Base-by-base conservation (phyloP, 2,113 vertebrate species). In the Aspiorhynchus laticeps region DNA sequence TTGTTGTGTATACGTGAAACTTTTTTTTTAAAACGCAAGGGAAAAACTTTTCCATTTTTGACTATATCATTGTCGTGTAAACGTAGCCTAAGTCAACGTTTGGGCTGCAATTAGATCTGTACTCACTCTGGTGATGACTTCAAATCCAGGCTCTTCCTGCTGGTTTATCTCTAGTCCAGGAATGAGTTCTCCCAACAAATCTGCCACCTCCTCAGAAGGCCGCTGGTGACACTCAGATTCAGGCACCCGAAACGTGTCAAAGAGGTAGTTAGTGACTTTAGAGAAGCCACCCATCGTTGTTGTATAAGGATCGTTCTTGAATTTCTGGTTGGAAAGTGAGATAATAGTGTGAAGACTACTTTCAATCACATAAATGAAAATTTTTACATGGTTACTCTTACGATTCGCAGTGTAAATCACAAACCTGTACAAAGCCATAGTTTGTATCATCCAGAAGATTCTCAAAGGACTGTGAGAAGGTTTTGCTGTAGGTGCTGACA, bases 101-200 rank as follows among this genome's bases (percentile, higher is more conserved):
- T 21, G 19, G 4, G 48, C 48, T 59, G 33, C 24, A 9, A 80
- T 82, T 38, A 56, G 21, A 53, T 69, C 46, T 67, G 4, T 33
- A 95, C 97, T 97, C 91, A 99, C 98, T 93, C 96, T 96, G 89
- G 97, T 99, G 94, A 99, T 98, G 92, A 99, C 98, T 96, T 99
- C 98, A 86, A 99, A 99, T 85, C 98, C 98, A 0, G 97, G 98
- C 90, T 99, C 98, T 90, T 99, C 97, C 92, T 99, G 98, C 85
- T 99, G 98, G 92, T 98, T 98, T 93, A 99, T 98, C 93, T 98
- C 97, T 88, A 99, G 94, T 0, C 96, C 98, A 24, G 97, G 96
- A 92, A 99, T 98, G 80, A 97, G 94, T 89, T 99, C 98, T 26
- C 94, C 96, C 88, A 98, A 92, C 80, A 98, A 94, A 90, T 98